Conservation (phyloP, 2,888 invertebrate species). For the Cylloceria caligata region DNA sequence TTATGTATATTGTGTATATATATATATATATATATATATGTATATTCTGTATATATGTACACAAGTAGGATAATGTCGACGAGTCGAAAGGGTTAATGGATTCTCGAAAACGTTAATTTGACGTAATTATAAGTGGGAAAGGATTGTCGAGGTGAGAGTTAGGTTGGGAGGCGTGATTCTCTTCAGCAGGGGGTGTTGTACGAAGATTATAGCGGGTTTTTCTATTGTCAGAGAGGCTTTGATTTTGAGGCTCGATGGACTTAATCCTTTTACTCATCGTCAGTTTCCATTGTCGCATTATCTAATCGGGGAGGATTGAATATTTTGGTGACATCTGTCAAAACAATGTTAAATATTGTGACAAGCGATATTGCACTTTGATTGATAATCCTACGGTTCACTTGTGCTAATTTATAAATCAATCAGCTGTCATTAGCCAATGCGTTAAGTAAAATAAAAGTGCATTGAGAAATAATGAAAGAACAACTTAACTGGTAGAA, state of each 20-base stretch:
- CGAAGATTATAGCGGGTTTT: conserved; percentile 47
- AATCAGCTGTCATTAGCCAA: too few species aligned
- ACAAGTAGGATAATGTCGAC: background rate
- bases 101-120: conserved; percentile 60
- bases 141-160: background rate
- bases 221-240: conserved; percentile 15
- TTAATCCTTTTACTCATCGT: conserved; percentile 31
- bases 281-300: conserved; percentile 7
- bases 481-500: too few species aligned
- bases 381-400: background rate
- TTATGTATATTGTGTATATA: too few species aligned
- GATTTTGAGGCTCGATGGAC: conserved; percentile 31
- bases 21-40: too few species aligned
- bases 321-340: background rate
- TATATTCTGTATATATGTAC: too few species aligned
- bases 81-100: conserved; percentile 63
- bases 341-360: conserved; percentile 5
- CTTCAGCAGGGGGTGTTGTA: conserved; percentile 8
- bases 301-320: conserved; percentile 1
- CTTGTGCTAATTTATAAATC: background rate
- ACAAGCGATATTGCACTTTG: background rate
- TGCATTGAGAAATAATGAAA: too few species aligned
- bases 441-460: too few species aligned
- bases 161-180: conserved; percentile 43
- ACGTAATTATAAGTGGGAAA: conserved; percentile 20